Evolutionary conservation across 2,888 invertebrate species (phyloP).

Genomic region (Callimorpha dominula): DNA sequence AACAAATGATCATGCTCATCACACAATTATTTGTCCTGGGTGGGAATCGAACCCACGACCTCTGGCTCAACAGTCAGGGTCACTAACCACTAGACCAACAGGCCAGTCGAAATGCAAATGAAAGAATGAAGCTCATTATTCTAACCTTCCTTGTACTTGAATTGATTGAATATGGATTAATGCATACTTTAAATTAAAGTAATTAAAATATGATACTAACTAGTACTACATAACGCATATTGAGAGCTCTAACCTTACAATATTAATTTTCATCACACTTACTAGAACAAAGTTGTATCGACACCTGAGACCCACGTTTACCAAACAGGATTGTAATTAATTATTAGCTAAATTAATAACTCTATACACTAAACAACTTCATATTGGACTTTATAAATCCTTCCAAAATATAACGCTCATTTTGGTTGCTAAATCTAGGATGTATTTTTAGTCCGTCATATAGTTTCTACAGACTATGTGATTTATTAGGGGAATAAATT

Average conservation of each 20-base stretch:
- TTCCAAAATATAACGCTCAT: neutral
- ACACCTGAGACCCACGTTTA: conserved; percentile 17
- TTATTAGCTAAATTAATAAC: conserved; percentile 2
- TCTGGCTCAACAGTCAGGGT: too few relatives aligned
- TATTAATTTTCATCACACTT: conserved; percentile 8
- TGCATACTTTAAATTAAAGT: neutral
- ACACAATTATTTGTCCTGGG: too few relatives aligned
- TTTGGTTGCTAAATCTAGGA: neutral
- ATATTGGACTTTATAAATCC: conserved; percentile 1
- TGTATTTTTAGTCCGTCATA: neutral
- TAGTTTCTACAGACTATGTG: neutral
- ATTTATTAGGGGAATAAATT: neutral
- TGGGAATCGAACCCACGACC: too few relatives aligned
- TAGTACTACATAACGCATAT: neutral
- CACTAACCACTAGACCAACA: too few relatives aligned
- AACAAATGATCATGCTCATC: too few relatives aligned
- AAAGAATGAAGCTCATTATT: too few relatives aligned
- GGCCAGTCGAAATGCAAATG: too few relatives aligned
- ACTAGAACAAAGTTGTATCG: conserved; percentile 6
- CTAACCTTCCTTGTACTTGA: neutral
- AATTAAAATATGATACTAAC: neutral
- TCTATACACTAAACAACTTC: conserved; percentile 1
- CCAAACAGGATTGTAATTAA: conserved; percentile 9
- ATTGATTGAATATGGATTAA: neutral
- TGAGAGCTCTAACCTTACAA: neutral